phyloP scores from a whole-genome alignment of 2,888 invertebrate genomes.

The Hipparchia sbordonii region DNA sequence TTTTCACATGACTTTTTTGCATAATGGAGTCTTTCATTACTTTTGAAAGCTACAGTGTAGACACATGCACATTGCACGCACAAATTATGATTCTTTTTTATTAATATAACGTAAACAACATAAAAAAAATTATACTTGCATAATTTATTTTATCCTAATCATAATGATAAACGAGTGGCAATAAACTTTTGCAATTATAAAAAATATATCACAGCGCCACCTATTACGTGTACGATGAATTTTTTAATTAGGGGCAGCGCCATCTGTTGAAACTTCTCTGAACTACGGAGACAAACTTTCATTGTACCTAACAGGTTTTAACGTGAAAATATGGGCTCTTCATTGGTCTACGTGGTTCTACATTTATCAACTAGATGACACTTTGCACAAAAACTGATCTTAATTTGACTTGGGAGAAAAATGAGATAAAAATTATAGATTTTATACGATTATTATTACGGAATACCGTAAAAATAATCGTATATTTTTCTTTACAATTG shows the following conservation, averaged over 20 bases:
- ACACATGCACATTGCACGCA: no score
- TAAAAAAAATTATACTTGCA: no score
- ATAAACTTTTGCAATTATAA: no score
- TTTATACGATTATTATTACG: no score
- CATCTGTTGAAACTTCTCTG: background rate
- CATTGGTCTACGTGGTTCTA: background rate
- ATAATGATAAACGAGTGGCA: no score
- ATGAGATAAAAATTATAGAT: background rate
- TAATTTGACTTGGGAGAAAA: background rate
- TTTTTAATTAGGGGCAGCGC: background rate
- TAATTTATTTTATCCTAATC: no score
- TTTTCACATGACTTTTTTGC: constrained; percentile 30
- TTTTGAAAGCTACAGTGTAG: background rate
- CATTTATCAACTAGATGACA: background rate
- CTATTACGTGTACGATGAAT: background rate
- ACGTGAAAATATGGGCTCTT: background rate
- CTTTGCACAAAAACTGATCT: no score
- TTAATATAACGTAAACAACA: no score
- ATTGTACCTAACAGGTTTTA: background rate
- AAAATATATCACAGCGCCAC: background rate
- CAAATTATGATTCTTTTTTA: no score
- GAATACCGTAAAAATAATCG: no score
- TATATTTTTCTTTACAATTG: no score
- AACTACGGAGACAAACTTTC: background rate
- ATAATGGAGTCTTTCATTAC: constrained; percentile 8